These are phyloP conservation scores for Agrotis segetum DNA, from an alignment of 2,888 invertebrate genomes.

Conservation along the genomic window DNA sequence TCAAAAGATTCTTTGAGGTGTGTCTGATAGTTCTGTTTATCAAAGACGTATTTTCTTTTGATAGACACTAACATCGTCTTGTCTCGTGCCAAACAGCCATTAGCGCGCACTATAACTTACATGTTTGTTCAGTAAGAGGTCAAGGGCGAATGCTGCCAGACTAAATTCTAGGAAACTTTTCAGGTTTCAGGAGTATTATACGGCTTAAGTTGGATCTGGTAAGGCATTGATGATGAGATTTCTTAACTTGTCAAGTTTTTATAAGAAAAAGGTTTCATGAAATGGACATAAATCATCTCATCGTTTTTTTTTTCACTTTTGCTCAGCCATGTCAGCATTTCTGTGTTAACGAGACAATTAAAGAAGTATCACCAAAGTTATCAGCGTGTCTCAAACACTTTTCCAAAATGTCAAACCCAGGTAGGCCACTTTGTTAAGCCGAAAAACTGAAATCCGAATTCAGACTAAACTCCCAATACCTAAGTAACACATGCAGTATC, in stretches of 20 bases:
- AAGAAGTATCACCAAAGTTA: no score
- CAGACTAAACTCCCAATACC: not conserved
- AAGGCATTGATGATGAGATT: no score
- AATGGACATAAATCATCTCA: not conserved
- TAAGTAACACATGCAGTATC: conserved; percentile 19
- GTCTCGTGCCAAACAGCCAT: conserved; percentile 15
- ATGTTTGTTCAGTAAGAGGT: conserved; percentile 27
- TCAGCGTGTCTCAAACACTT: no score
- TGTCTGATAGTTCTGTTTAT: not conserved
- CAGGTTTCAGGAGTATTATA: not conserved
- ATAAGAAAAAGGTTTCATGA: not conserved
- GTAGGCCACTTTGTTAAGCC: no score
- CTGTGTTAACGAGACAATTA: no score
- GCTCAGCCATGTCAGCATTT: no score
- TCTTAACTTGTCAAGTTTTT: no score
- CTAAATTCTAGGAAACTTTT: not conserved
- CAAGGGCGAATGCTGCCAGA: not conserved
- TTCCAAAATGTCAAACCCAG: no score
- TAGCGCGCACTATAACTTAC: conserved; percentile 10
- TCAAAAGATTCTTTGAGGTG: no score
- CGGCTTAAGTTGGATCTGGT: not conserved
- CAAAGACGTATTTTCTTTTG: conserved; percentile 7
- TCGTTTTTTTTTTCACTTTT: no score
- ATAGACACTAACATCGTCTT: conserved; percentile 8
- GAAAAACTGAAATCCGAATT: not conserved